phyloP scores from a whole-genome alignment of 2,888 invertebrate species.

The Archips xylosteana region DNA sequence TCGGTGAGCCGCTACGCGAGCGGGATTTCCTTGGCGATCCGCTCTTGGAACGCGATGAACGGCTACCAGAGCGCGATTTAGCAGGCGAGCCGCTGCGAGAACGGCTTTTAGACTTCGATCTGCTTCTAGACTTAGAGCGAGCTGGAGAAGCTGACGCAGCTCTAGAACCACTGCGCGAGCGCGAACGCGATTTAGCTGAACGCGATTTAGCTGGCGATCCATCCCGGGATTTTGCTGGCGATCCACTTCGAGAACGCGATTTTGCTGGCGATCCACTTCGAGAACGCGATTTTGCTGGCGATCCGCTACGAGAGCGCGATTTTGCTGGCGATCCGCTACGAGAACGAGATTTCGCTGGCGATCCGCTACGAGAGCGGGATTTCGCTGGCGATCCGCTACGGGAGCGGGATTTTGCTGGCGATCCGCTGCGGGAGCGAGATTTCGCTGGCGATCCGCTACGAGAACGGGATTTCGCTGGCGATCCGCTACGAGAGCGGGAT shows the following conservation, averaged over 20 bases:
- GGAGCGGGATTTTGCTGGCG: conserved; percentile 40
- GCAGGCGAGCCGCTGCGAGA: background rate
- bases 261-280: conserved; percentile 21
- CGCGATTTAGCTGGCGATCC: background rate
- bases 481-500: conserved; percentile 48
- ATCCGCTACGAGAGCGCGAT: conserved; percentile 34
- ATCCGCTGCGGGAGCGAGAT: conserved; percentile 48
- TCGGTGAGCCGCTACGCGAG: conserved; percentile 3
- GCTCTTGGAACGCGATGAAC: background rate
- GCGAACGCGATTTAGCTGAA: conserved; percentile 49
- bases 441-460: conserved; percentile 40
- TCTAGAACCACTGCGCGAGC: conserved; percentile 26
- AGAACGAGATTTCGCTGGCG: conserved; percentile 37
- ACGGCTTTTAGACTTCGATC: background rate
- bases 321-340: conserved; percentile 41
- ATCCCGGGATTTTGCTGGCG: background rate
- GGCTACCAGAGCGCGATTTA: too few species aligned
- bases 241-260: background rate
- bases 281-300: conserved; percentile 23
- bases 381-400: conserved; percentile 40
- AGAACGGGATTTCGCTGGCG: conserved; percentile 37
- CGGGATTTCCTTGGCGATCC: background rate
- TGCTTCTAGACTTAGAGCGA: background rate
- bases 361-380: conserved; percentile 44
- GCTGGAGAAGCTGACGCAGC: background rate